Percentiles rank a stretch among this genome's conserved stretches.
Evolutionary conservation across 1,140 invertebrate species (phyloP).

Genomic region (Pseudomyrmex flavicornis): DNA sequence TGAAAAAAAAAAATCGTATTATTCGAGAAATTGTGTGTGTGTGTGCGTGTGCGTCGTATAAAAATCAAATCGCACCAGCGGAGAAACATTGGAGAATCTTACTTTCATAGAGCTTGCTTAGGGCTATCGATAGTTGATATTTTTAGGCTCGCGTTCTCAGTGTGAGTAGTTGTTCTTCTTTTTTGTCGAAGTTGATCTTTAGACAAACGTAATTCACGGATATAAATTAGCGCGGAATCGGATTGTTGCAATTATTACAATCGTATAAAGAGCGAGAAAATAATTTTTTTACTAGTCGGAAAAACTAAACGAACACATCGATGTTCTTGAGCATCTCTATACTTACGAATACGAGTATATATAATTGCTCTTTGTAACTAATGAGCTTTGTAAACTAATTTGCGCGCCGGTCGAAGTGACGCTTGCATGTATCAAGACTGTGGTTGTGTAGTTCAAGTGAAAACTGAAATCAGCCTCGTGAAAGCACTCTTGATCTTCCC

Average conservation of each 20-base stretch:
- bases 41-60: neutral
- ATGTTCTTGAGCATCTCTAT: slow-evolving; percentile 1
- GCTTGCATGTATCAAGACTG: slow-evolving; percentile 61
- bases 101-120: slow-evolving; percentile 18
- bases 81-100: slow-evolving; percentile 22
- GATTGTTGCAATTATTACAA: neutral
- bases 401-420: slow-evolving; percentile 13
- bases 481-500: slow-evolving; percentile 48
- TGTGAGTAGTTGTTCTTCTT: slow-evolving; percentile 25
- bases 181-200: slow-evolving; percentile 33
- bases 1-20: neutral
- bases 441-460: slow-evolving; percentile 78
- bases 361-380: slow-evolving; percentile 5
- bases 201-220: neutral
- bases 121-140: slow-evolving; percentile 44
- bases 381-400: neutral
- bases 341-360: slow-evolving; percentile 12
- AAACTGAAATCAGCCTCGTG: slow-evolving; percentile 70
- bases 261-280: too few relatives aligned
- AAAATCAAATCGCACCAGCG: neutral
- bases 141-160: slow-evolving; percentile 7
- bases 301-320: neutral
- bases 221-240: neutral
- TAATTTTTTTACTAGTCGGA: too few relatives aligned
- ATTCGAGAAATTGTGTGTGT: slow-evolving; percentile 32